Evolutionary conservation across 2,113 vertebrate species (phyloP), one percentile per base, ranked within the genome.

Genomic region (Phalacrocorax aristotelis): DNA sequence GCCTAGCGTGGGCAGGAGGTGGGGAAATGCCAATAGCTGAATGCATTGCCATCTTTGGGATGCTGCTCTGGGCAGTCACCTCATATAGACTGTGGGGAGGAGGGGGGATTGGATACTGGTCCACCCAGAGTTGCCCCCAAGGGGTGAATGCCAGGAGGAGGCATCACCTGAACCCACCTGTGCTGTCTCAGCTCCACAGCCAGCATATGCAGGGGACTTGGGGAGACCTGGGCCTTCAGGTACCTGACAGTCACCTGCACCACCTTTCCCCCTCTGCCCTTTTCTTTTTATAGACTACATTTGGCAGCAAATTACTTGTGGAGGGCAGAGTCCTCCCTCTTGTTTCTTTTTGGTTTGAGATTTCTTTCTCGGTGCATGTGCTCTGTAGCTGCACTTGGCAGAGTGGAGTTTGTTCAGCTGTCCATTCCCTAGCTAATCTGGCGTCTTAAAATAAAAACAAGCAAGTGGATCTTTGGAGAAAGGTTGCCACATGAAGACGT

Each of bases 391-490:
- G 55, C 87, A 19, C 94, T 96, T 94, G 58, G 96, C 94, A 87
- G 60, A 52, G 65, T 29, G 38, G 80, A 84, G 89, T 98, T 97
- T 98, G 94, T 97, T 97, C 97, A 98, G 97, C 97, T 98, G 97
- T 97, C 97, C 92, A 22, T 96, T 96, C 97, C 87, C 88, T 86
- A 82, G 68, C 62, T 97, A 93, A 95, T 97, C 97, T 96, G 52
- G 61, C 16, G 46, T 96, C 97, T 96, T 96, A 95, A 97, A 97
- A 96, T 95, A 81, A 97, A 98, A 97, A 96, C 96, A 98, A 97
- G 97, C 90, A 95, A 89, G 75, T 87, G 40, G 84, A 75, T 78
- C 44, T 92, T 89, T 16, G 69, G 89, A 90, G 84, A 93, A 72
- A 51, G 76, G 58, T 76, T 93, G 86, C 76, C 81, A 36, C 68